Conservation (phyloP, 1,140 invertebrate species). For the Drosophila baimaii region DNA sequence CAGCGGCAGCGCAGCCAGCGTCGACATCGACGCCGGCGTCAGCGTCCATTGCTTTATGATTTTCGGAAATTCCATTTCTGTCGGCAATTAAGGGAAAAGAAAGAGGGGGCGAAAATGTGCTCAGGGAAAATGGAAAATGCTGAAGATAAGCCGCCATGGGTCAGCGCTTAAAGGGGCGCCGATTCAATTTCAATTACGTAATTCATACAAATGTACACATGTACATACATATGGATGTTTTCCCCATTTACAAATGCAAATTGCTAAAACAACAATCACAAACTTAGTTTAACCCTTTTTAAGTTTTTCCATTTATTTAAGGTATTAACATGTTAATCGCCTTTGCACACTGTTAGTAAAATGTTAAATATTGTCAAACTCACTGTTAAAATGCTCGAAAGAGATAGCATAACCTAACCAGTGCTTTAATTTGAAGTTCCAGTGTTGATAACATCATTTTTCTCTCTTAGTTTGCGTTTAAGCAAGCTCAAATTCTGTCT, state of each 20-base stretch:
- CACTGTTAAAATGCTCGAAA: too few species aligned
- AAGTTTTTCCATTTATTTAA: too few species aligned
- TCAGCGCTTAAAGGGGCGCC: slow-evolving; percentile 4
- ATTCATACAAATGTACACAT: not conserved
- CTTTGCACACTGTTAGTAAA: too few species aligned
- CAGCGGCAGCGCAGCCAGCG: slow-evolving; percentile 18
- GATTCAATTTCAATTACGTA: not conserved
- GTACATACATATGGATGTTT: not conserved
- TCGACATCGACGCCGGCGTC: slow-evolving; percentile 43
- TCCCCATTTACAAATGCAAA: not conserved
- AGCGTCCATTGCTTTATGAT: slow-evolving; percentile 64
- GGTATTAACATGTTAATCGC: too few species aligned
- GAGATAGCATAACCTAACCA: too few species aligned
- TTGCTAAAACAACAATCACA: not conserved
- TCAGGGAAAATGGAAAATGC: slow-evolving; percentile 16
- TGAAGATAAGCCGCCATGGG: slow-evolving; percentile 12
- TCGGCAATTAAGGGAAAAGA: slow-evolving; percentile 12
- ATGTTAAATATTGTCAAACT: too few species aligned
- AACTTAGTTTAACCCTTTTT: too few species aligned
- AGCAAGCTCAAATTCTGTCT: too few species aligned
- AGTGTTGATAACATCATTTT: not conserved
- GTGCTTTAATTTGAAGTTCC: not conserved
- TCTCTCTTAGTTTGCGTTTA: too few species aligned
- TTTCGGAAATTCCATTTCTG: slow-evolving; percentile 78
- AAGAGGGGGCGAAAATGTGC: not conserved